A percentile compares a stretch with the other conserved stretches of the same genome.
Conservation (phyloP, 2,888 invertebrate genomes). For the Platycheirus albimanus region DNA sequence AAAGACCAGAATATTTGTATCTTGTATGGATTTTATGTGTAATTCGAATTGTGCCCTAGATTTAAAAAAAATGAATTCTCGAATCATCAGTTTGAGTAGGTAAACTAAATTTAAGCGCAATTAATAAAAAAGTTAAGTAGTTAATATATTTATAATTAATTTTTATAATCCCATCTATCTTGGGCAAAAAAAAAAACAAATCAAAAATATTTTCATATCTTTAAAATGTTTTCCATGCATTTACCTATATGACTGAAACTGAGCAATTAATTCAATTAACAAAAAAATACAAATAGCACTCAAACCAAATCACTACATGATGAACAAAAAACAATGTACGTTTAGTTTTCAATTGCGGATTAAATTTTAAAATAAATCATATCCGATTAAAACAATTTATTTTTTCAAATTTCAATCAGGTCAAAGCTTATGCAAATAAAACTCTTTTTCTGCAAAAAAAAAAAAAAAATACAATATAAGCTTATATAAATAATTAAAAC, state of each 20-base stretch:
- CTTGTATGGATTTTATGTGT: too few relatives aligned
- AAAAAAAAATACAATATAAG: neutral
- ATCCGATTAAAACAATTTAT: neutral
- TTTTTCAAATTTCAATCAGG: conserved; percentile 16
- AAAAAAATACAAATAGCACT: neutral
- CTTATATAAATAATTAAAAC: conserved; percentile 17
- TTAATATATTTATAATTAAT: too few relatives aligned
- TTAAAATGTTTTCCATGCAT: too few relatives aligned
- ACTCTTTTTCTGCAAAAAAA: neutral
- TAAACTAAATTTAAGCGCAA: too few relatives aligned
- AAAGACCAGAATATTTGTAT: too few relatives aligned
- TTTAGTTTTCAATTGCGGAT: neutral
- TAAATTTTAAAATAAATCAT: neutral
- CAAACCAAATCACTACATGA: neutral
- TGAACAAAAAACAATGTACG: neutral
- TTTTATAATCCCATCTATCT: too few relatives aligned
- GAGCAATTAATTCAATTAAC: neutral
- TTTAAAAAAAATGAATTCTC: too few relatives aligned
- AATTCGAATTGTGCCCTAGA: too few relatives aligned
- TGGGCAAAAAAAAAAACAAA: too few relatives aligned
- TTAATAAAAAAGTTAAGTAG: too few relatives aligned
- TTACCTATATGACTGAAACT: neutral
- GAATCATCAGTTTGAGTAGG: too few relatives aligned
- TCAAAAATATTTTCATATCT: too few relatives aligned
- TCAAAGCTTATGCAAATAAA: conserved; percentile 9